Percentiles rank a stretch among this genome's conserved stretches.
Conservation (phyloP, 2,888 invertebrate genomes). For the Marasmarcha lunaedactyla region DNA sequence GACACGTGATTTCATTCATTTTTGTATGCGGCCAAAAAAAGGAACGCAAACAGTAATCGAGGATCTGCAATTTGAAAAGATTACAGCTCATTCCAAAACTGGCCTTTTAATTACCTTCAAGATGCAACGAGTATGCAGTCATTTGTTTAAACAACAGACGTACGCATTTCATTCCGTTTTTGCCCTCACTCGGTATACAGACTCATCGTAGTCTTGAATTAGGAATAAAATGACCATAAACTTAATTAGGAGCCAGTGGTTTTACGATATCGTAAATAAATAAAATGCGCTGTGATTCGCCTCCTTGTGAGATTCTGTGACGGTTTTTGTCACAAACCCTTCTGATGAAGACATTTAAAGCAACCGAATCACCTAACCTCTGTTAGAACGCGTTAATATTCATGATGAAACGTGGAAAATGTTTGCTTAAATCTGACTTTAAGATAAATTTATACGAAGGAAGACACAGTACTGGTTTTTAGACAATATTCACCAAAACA, state of each 20-base stretch:
- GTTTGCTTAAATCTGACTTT: no score
- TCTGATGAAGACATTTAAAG: constrained; percentile 41
- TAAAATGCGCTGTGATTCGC: constrained; percentile 34
- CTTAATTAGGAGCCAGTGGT: constrained; percentile 58
- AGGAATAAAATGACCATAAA: constrained; percentile 47
- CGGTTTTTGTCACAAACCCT: constrained; percentile 36
- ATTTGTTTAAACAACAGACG: neutral
- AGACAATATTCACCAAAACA: neutral
- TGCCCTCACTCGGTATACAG: no score
- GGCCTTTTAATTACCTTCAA: constrained; percentile 20
- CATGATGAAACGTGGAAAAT: constrained; percentile 19
- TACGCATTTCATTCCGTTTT: no score
- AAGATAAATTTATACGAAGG: no score
- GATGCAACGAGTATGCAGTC: constrained; percentile 3
- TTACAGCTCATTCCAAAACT: constrained; percentile 31
- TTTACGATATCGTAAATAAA: constrained; percentile 56
- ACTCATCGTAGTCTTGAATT: constrained; percentile 2
- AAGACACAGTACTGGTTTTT: neutral
- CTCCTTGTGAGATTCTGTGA: constrained; percentile 31
- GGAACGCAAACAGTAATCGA: constrained; percentile 14
- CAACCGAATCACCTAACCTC: constrained; percentile 35
- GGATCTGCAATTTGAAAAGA: constrained; percentile 33
- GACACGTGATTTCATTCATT: constrained; percentile 35
- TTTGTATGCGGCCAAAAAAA: constrained; percentile 13
- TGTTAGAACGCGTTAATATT: constrained; percentile 34